phyloP scores from a whole-genome alignment of 2,888 invertebrate genomes.

The Dexiosoma caninum region DNA sequence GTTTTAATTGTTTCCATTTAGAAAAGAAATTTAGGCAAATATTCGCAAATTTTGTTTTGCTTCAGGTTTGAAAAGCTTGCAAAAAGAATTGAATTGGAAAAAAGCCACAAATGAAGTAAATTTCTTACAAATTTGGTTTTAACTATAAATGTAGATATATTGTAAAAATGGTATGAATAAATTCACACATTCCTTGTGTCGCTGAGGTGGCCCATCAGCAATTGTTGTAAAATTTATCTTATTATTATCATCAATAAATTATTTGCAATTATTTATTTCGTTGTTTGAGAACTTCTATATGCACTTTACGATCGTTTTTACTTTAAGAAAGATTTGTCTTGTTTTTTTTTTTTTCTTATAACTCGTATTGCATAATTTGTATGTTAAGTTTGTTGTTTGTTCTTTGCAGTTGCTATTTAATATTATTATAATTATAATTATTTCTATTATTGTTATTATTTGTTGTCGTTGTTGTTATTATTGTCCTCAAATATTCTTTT shows the following conservation, averaged over 20 bases:
- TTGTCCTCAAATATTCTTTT: not conserved
- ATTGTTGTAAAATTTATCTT: not conserved
- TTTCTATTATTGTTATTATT: not conserved
- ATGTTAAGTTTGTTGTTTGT: not conserved
- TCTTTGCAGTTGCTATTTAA: too few species aligned
- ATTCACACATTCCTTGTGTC: not conserved
- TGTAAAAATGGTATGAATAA: not conserved
- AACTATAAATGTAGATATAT: too few species aligned
- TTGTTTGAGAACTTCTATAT: constrained; percentile 13
- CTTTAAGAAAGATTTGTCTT: not conserved
- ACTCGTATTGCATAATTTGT: not conserved
- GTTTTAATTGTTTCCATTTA: not conserved
- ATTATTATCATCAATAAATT: not conserved
- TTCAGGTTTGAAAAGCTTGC: constrained; percentile 19
- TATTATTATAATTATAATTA: not conserved
- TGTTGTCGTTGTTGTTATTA: constrained; percentile 15
- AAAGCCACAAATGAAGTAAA: not conserved
- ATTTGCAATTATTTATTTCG: constrained; percentile 4
- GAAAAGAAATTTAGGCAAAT: constrained; percentile 53
- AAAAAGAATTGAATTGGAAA: not conserved
- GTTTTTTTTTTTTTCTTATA: not conserved
- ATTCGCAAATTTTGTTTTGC: constrained; percentile 62
- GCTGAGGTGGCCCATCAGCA: too few species aligned
- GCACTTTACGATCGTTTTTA: not conserved
- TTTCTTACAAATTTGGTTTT: constrained; percentile 36